phyloP scores from a whole-genome alignment of 2,113 vertebrate genomes.

The Campylorhamphus procurvoides region DNA sequence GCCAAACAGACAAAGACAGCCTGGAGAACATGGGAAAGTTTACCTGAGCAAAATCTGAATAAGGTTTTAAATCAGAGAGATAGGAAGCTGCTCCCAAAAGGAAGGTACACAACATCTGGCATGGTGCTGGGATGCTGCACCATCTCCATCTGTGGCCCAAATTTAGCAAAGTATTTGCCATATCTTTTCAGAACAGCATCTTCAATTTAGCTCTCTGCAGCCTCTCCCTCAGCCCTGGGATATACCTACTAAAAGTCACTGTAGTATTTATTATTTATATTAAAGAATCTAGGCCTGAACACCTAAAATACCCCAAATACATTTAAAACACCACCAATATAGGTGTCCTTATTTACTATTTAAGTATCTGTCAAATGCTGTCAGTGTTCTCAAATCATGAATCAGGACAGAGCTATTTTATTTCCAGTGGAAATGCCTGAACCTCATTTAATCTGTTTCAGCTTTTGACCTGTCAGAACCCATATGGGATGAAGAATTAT shows the following conservation, averaged over 20 bases:
- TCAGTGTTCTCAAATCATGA: conserved; percentile 7
- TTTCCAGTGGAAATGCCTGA: conserved; percentile 28
- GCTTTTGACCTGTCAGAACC: conserved; percentile 46
- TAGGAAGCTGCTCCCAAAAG: not conserved
- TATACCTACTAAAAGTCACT: not conserved
- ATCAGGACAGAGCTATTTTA: conserved; percentile 49
- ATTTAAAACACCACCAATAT: not conserved
- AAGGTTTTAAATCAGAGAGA: not conserved
- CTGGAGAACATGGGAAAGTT: not conserved
- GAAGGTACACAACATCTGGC: not conserved
- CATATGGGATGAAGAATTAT: not conserved
- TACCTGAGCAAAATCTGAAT: not conserved
- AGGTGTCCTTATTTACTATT: conserved; percentile 18
- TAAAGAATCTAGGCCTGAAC: not conserved
- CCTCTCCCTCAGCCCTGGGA: not conserved
- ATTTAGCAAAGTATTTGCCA: not conserved
- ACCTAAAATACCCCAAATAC: not conserved
- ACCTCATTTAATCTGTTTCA: conserved; percentile 36
- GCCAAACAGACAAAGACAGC: not conserved
- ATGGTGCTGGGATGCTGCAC: not conserved
- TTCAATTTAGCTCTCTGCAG: not conserved
- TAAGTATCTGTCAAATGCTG: conserved; percentile 13
- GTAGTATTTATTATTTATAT: not conserved
- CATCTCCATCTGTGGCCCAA: not conserved
- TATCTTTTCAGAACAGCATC: not conserved